phyloP scores from a whole-genome alignment of 2,113 vertebrate genomes.

The Anolis sagrei region DNA sequence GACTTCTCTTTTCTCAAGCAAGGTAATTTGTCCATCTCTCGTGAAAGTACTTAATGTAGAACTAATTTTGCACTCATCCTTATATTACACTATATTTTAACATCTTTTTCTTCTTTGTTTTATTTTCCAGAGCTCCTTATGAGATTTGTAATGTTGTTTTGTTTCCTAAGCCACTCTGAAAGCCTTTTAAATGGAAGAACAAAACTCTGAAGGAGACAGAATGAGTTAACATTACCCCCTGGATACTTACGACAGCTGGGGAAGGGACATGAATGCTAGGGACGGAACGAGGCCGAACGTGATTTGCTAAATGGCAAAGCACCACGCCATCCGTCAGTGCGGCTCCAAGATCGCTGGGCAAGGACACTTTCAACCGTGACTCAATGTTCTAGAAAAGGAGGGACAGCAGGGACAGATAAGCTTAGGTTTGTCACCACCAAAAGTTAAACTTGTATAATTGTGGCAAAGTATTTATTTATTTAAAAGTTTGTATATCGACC shows the following conservation, averaged over 20 bases:
- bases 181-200: not conserved
- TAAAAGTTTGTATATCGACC: too few relatives aligned
- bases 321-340: conserved; percentile 96
- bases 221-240: fast-evolving
- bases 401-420: not conserved
- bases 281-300: conserved; percentile 94
- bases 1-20: too few relatives aligned
- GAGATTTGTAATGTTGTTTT: too few relatives aligned
- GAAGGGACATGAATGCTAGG: conserved; percentile 98
- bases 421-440: not conserved
- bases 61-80: not conserved
- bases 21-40: too few relatives aligned
- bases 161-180: not conserved
- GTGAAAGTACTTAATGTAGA: not conserved
- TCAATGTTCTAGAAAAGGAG: conserved; percentile 88
- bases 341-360: conserved; percentile 91
- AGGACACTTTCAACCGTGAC: conserved; percentile 89
- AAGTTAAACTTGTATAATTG: not conserved
- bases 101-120: not conserved
- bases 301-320: conserved; percentile 96
- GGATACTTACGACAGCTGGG: conserved; percentile 91
- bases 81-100: too few relatives aligned
- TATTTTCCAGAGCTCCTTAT: not conserved
- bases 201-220: not conserved
- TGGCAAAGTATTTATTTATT: too few relatives aligned